A percentile compares a stretch with the other conserved stretches of the same genome.
These are phyloP conservation scores for Aythya fuligula DNA, from an alignment of 2,797 vertebrate species.

Conservation along the genomic window DNA sequence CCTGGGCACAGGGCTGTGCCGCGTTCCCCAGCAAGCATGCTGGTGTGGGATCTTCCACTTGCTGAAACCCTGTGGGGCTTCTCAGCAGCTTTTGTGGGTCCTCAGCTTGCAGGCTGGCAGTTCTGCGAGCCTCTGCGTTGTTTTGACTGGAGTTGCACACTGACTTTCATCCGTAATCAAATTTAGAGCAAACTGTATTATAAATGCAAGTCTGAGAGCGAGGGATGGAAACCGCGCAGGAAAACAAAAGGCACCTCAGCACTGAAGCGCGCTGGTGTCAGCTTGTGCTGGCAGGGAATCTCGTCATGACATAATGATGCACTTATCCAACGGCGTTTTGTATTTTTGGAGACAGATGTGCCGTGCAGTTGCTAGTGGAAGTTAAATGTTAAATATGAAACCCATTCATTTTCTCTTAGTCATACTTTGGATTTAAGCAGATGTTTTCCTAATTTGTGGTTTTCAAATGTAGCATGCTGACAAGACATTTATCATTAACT, in stretches of 20 bases:
- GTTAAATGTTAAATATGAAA: slow-evolving; percentile 65
- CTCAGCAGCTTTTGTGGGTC: background rate
- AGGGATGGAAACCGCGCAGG: background rate
- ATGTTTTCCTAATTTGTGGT: slow-evolving; percentile 70
- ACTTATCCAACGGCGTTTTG: background rate
- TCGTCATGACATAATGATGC: slow-evolving; percentile 35
- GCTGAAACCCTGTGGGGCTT: background rate
- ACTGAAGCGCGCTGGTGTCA: background rate
- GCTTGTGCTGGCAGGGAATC: slow-evolving; percentile 36
- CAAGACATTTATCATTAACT: slow-evolving; percentile 63
- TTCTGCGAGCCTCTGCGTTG: background rate
- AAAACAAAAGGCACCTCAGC: slow-evolving; percentile 37
- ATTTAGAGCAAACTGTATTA: background rate
- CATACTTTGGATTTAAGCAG: slow-evolving; percentile 67
- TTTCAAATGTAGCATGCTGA: slow-evolving; percentile 70
- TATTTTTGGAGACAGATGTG: slow-evolving; percentile 61
- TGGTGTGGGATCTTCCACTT: background rate
- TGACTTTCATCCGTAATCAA: background rate
- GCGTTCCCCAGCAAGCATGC: rapidly evolving
- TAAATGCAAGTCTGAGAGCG: background rate
- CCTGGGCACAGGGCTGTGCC: background rate
- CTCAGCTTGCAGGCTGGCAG: background rate
- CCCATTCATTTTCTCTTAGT: slow-evolving; percentile 75
- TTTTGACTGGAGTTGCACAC: background rate
- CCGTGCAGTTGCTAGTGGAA: slow-evolving; percentile 62